A percentile compares a stretch with the other conserved stretches of the same genome.
Conservation (phyloP, 2,888 invertebrate species). For the Spodoptera picta region DNA sequence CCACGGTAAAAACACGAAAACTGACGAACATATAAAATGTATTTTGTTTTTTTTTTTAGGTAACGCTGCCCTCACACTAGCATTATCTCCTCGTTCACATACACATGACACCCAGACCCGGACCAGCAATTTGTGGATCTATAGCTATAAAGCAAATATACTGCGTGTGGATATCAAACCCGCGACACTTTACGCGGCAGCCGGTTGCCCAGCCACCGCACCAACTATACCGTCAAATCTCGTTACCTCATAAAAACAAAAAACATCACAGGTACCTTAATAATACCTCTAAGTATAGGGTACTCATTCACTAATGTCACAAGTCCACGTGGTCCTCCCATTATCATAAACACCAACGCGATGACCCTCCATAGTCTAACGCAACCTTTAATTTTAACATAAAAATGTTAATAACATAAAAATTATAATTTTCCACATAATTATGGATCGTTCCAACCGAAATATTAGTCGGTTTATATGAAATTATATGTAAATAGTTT, state of each 20-base stretch:
- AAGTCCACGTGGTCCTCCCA: slow-evolving; percentile 35
- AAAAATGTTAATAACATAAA: slow-evolving; percentile 47
- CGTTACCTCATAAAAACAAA: slow-evolving; percentile 35
- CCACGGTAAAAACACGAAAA: slow-evolving; percentile 16
- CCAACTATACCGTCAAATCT: slow-evolving; percentile 1
- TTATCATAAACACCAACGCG: slow-evolving; percentile 41
- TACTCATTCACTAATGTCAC: slow-evolving; percentile 49
- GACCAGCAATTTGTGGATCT: too few relatives aligned
- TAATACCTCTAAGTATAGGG: slow-evolving; percentile 57
- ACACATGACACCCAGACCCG: too few relatives aligned
- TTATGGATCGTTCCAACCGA: slow-evolving; percentile 45
- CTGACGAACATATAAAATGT: slow-evolving; percentile 26
- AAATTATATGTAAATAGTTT: slow-evolving; percentile 30
- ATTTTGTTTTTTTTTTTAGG: too few relatives aligned
- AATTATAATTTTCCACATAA: slow-evolving; percentile 47
- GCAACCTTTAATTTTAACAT: slow-evolving; percentile 50
- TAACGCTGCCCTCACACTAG: too few relatives aligned
- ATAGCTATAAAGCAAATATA: too few relatives aligned
- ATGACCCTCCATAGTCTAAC: slow-evolving; percentile 51
- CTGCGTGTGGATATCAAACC: too few relatives aligned
- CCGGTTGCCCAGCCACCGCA: too few relatives aligned
- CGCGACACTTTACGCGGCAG: too few relatives aligned
- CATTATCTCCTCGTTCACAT: too few relatives aligned
- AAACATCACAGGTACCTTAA: slow-evolving; percentile 44
- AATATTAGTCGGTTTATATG: slow-evolving; percentile 47